These are phyloP conservation scores for Gymnothorax reevesii DNA, from an alignment of 2,797 vertebrate species.

Conservation along the genomic window DNA sequence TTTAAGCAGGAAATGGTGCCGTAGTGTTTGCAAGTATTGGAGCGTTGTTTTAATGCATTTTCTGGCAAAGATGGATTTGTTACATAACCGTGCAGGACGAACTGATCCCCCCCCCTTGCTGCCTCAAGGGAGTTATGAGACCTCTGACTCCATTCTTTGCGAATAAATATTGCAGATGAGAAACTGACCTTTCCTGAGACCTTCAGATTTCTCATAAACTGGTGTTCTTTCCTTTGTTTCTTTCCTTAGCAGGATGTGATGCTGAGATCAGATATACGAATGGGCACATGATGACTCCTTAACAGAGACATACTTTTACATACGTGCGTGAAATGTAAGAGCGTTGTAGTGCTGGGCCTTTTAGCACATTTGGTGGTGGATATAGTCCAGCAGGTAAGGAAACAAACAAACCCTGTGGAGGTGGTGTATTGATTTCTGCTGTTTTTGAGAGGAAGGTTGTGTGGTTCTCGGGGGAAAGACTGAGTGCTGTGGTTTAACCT, in stretches of 20 bases:
- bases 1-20: neutral
- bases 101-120: neutral
- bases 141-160: neutral
- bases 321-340: neutral
- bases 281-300: neutral
- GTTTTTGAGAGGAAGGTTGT: neutral
- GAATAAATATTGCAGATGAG: neutral
- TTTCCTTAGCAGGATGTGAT: neutral
- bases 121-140: neutral
- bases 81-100: neutral
- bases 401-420: neutral
- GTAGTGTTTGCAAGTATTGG: neutral
- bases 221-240: neutral
- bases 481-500: conserved; percentile 30
- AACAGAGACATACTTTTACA: neutral
- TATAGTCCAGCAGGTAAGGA: conserved; percentile 33
- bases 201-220: neutral
- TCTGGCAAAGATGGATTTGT: neutral
- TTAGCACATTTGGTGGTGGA: conserved; percentile 20
- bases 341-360: neutral
- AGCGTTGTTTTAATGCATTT: neutral
- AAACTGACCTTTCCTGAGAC: neutral
- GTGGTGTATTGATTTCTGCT: neutral
- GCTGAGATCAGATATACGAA: neutral
- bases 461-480: conserved; percentile 20